Conservation (phyloP, 2,888 invertebrate species). For the Pristionchus exspectatus region DNA sequence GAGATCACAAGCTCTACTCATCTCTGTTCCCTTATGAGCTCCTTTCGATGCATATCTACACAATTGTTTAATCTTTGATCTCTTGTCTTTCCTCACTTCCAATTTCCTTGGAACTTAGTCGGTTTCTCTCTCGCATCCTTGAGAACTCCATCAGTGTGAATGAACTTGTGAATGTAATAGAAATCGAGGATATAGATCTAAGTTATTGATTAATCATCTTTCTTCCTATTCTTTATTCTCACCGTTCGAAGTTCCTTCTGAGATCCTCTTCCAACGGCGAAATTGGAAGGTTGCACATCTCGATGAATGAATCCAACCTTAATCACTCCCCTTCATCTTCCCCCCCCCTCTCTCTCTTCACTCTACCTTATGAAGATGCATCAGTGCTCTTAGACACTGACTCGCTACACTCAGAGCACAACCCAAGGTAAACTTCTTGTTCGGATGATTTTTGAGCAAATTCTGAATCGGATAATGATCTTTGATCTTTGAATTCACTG, state of each 20-base stretch:
- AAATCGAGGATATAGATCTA: conserved; percentile 54
- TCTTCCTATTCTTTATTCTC: background rate
- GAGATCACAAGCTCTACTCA: conserved; percentile 48
- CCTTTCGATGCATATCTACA: conserved; percentile 38
- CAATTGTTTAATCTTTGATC: background rate
- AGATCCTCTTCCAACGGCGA: conserved; percentile 46
- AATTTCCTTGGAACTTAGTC: conserved; percentile 51
- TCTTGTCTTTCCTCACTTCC: conserved; percentile 19
- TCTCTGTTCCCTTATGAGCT: conserved; percentile 48
- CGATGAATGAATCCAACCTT: conserved; percentile 53
- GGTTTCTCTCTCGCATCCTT: conserved; percentile 41
- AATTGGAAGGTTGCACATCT: conserved; percentile 49
- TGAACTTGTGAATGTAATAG: conserved; percentile 50
- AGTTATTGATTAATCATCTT: background rate
- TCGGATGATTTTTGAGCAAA: conserved; percentile 51
- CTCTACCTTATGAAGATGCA: conserved; percentile 53
- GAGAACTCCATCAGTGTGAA: background rate
- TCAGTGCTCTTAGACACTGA: conserved; percentile 46
- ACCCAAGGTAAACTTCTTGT: conserved; percentile 38
- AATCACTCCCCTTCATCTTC: background rate
- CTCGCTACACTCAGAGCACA: conserved; percentile 45
- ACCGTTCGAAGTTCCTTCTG: conserved; percentile 52
- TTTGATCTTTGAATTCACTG: background rate
- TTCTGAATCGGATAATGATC: conserved; percentile 39
- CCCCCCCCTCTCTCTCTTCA: background rate